phyloP scores from a whole-genome alignment of 1,140 invertebrate genomes.

The Trinorchestia longiramus region DNA sequence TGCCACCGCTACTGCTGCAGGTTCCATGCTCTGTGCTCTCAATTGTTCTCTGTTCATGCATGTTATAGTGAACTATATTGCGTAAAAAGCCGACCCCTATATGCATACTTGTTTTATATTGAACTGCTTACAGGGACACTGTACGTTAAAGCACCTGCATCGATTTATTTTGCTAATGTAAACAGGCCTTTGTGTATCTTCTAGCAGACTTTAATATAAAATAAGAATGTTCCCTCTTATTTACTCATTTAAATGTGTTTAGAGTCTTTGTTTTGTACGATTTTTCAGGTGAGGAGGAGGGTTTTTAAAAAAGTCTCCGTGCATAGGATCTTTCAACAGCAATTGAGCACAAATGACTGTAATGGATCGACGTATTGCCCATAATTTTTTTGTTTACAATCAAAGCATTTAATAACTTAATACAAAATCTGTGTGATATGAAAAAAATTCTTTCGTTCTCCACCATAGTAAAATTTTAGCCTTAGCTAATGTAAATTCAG shows the following conservation, averaged over 20 bases:
- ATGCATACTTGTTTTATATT: background rate
- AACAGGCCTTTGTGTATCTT: background rate
- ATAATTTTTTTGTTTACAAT: too few relatives aligned
- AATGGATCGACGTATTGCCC: background rate
- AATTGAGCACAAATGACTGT: too few relatives aligned
- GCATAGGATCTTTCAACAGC: too few relatives aligned
- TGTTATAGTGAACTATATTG: background rate
- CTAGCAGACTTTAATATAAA: background rate
- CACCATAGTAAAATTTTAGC: too few relatives aligned
- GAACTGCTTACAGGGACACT: background rate
- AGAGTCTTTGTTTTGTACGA: background rate
- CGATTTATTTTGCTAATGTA: background rate
- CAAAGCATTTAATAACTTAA: too few relatives aligned
- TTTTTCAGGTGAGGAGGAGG: too few relatives aligned
- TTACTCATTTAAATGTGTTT: background rate
- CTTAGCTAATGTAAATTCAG: too few relatives aligned
- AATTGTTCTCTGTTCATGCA: background rate
- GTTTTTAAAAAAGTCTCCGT: too few relatives aligned
- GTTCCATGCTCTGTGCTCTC: background rate
- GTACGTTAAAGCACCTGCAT: background rate
- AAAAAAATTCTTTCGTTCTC: too few relatives aligned
- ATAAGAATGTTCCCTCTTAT: background rate
- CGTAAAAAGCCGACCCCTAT: background rate
- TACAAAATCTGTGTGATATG: too few relatives aligned
- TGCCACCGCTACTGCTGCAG: background rate